Evolutionary conservation across 2,888 invertebrate genomes (phyloP).

Genomic region (Hydroisotoma schaefferi): DNA sequence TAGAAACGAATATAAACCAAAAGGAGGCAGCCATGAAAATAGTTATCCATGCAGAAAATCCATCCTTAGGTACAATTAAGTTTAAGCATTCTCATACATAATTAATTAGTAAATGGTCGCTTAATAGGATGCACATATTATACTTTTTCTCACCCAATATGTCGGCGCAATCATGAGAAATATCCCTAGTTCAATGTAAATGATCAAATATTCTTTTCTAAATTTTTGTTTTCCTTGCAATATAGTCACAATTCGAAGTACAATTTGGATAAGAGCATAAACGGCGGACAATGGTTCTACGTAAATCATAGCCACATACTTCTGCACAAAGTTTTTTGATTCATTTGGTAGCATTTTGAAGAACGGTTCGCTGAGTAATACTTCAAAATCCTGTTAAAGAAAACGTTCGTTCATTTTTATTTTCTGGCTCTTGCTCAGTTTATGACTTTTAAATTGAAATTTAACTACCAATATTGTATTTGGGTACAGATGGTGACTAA

Average conservation of each 20-base stretch:
- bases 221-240: conserved; percentile 25
- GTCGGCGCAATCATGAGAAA: conserved; percentile 27
- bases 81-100: background rate
- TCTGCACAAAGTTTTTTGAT: too few relatives aligned
- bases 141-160: conserved; percentile 13
- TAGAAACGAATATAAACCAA: too few relatives aligned
- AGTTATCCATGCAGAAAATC: too few relatives aligned
- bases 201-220: conserved; percentile 26
- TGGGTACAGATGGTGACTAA: conserved; percentile 75
- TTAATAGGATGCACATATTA: background rate
- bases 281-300: conserved; percentile 25
- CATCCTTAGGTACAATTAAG: too few relatives aligned
- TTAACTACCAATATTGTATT: conserved; percentile 74
- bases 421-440: too few relatives aligned
- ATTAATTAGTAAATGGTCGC: background rate
- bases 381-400: conserved; percentile 27
- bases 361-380: conserved; percentile 31
- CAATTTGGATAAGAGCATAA: conserved; percentile 22
- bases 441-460: conserved; percentile 17
- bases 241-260: conserved; percentile 21
- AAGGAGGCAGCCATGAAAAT: too few relatives aligned
- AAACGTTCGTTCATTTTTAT: conserved; percentile 58
- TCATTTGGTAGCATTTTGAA: too few relatives aligned
- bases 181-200: conserved; percentile 25
- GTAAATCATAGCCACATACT: too few relatives aligned